These are phyloP conservation scores for Drosophila eohydei DNA, from an alignment of 2,888 invertebrate species.

Conservation along the genomic window DNA sequence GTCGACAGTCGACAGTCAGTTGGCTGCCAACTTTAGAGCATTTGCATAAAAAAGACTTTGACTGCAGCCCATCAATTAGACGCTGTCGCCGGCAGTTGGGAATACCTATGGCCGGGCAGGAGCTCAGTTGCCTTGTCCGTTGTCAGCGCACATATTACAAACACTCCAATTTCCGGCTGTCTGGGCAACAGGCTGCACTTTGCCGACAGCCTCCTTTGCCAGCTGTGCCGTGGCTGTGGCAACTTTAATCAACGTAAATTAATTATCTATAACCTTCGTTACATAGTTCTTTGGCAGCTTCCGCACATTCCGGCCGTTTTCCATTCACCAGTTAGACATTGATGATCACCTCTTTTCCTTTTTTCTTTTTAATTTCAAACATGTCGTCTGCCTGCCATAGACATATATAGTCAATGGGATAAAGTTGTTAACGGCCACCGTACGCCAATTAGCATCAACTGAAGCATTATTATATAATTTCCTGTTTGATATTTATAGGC, in stretches of 20 bases:
- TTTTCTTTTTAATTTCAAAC: background rate
- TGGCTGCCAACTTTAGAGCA: constrained; percentile 44
- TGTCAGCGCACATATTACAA: constrained; percentile 58
- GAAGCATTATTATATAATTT: background rate
- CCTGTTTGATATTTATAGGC: background rate
- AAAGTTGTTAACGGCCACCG: background rate
- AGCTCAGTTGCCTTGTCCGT: constrained; percentile 1
- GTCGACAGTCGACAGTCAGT: background rate
- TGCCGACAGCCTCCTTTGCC: constrained; percentile 15
- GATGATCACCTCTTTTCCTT: constrained; percentile 13
- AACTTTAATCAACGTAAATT: constrained; percentile 75
- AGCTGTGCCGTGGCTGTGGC: constrained; percentile 42
- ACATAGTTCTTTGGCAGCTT: constrained; percentile 22
- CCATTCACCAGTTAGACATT: constrained; percentile 38
- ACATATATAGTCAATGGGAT: background rate
- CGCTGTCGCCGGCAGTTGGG: constrained; percentile 44
- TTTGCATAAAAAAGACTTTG: constrained; percentile 69
- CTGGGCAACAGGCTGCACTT: constrained; percentile 32
- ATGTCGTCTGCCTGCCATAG: background rate
- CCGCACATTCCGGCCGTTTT: constrained; percentile 21
- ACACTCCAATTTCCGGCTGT: constrained; percentile 74
- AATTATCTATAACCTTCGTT: constrained; percentile 62
- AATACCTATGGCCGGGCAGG: constrained; percentile 37
- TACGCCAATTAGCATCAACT: background rate
- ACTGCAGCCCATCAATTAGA: constrained; percentile 70